These are phyloP conservation scores for Muntiacus reevesi DNA, from an alignment of 2,113 vertebrate species.

Conservation along the genomic window DNA sequence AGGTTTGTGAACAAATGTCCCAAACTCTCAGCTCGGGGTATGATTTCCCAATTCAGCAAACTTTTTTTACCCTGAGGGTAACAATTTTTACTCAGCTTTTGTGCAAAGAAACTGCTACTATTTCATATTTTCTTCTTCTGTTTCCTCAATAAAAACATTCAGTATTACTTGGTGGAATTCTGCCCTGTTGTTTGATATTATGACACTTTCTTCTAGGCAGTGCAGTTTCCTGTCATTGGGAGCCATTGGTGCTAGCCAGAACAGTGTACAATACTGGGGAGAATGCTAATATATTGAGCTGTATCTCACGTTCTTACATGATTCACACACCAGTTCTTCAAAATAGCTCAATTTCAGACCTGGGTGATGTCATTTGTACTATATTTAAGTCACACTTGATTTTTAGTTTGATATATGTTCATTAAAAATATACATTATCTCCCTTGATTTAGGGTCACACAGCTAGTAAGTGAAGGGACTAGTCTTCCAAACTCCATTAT, in stretches of 20 bases:
- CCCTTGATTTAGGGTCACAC: not conserved
- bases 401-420: not conserved
- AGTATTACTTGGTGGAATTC: not conserved
- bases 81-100: conserved; percentile 37
- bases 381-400: not conserved
- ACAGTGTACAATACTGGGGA: not conserved
- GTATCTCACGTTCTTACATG: not conserved
- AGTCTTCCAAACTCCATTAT: not conserved
- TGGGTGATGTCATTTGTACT: not conserved
- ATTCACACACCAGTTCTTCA: not conserved
- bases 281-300: not conserved
- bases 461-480: not conserved
- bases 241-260: not conserved
- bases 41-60: conserved; percentile 57
- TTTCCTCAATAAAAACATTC: not conserved
- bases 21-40: conserved; percentile 11
- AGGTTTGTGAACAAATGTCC: conserved; percentile 44
- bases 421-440: not conserved
- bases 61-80: conserved; percentile 37
- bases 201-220: not conserved
- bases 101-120: not conserved
- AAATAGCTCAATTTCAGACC: not conserved
- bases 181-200: not conserved
- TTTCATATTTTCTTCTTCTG: not conserved
- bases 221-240: not conserved